Evolutionary conservation across 2,888 invertebrate species (phyloP), one percentile per base, ranked within the genome.

Genomic region (Tubiluchus corallicola): DNA sequence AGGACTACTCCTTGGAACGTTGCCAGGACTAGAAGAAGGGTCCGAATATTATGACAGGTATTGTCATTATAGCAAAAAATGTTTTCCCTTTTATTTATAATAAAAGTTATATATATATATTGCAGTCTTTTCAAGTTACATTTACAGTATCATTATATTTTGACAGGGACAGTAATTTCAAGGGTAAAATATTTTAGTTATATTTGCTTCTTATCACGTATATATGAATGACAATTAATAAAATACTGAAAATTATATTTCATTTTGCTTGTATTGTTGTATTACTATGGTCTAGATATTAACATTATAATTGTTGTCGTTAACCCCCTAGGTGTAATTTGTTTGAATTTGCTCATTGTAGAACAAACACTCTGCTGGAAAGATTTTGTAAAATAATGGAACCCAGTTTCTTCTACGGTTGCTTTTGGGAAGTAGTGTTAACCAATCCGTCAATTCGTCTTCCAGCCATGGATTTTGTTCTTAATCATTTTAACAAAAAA

Each of bases 21-120:
- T 88, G 48, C 80, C 83, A n/a, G 87, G 85, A 9, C 70, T 84
- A 48, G 84, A 85, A 60, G 79, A 80, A 57, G 82, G 82, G 9
- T 75, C 82, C 18, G 83, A 84, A 63, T 77, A 79, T 62, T 80
- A 77, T 64, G 79, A 82, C 48, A 71, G 77, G 80, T 68, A 68
- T 19, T 3, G 13, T n/a, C 5, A 13, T 4, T 47, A 18, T 38
- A 9, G 3, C 17, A 9, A 20, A 20, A 13, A 2, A 16, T 17
- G 21, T 15, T 4, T 19, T 15, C 18, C 2, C 20, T 38, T 29
- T 15, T 2, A 48, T 2, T 19, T 9, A 2, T 21, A 20, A 15
- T 44, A n/a, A 4, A 38, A 17, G 37, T 41, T 37, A 17, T 42
- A 19, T n/a, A 40, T 16, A 37, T 20, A 21, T 20, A 42, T 38